phyloP scores from a whole-genome alignment of 2,797 vertebrate species.

The Menidia menidia region DNA sequence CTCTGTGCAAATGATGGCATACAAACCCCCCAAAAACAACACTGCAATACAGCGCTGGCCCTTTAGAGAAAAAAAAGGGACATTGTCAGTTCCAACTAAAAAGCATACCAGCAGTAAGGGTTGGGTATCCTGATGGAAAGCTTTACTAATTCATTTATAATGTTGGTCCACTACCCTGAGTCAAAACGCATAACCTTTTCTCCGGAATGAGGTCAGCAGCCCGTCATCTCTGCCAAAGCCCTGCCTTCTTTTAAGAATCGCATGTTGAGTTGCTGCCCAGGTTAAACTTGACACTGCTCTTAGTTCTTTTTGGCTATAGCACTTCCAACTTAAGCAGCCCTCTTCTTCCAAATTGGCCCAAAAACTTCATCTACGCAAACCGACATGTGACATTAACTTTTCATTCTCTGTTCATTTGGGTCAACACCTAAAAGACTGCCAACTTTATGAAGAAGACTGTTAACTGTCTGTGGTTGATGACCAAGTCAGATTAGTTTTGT shows the following conservation, averaged over 20 bases:
- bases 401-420: too few species aligned
- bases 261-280: not conserved
- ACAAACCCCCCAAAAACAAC: not conserved
- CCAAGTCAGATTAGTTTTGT: too few species aligned
- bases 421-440: too few species aligned
- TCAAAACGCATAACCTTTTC: too few species aligned
- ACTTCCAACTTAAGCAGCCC: not conserved
- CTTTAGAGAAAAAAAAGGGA: not conserved
- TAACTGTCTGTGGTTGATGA: too few species aligned
- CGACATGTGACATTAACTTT: too few species aligned
- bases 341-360: not conserved
- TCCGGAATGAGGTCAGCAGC: conserved; percentile 1
- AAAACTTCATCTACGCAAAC: too few species aligned
- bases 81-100: not conserved
- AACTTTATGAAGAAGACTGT: too few species aligned
- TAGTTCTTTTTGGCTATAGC: not conserved
- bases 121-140: conserved; percentile 32
- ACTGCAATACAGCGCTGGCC: conserved; percentile 16
- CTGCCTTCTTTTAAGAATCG: not conserved
- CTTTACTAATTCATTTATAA: conserved; percentile 6
- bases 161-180: not conserved
- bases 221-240: conserved; percentile 2
- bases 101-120: conserved; percentile 30
- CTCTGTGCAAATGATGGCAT: conserved; percentile 34
- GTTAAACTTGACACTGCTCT: not conserved